Evolutionary conservation across 1,140 invertebrate genomes (phyloP), one percentile per base, ranked within the genome.

Genomic region (Orchestia grillus): DNA sequence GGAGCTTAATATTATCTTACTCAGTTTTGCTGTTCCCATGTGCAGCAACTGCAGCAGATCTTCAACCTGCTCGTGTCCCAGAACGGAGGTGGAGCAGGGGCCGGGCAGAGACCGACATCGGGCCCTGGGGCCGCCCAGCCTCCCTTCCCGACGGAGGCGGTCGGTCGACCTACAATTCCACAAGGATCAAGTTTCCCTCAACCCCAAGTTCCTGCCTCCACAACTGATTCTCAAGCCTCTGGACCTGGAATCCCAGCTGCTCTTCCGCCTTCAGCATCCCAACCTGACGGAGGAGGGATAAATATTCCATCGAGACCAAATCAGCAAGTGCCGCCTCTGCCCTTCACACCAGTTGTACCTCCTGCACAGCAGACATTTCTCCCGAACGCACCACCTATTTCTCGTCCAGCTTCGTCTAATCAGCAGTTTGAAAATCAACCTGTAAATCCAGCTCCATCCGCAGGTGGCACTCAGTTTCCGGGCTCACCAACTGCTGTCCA

Each of bases 21-120:
- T 77, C 28, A 77, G 62, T 19, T 28, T 36, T 15, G 62, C 62
- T 77, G 11, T 23, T 77, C 36, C 62, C 62, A 77, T 77, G 62
- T 91, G 41, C 88, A 91, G 88, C 88, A 91, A 91, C 88, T 91
- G 88, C 41, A 42, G 44, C 41, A 91, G 44, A 91, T 91, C 88
- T 91, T 91, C 88, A 11, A 91, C 6, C 88, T 43, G 6, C 41
- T 91, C 3, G 88, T 36, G 41, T 19, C 88, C 44, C 88, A 91
- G 36, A 8, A 43, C 44, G 88, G 88, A 23, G 88, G 41, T 36
- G 62, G 62, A 77, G 62, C 62, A 36, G 28, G 15, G 15, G 62
- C 28, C 36, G 62, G 62, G 36, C 62, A 77, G 28, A 28, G 62
- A 77, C 62, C 36, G 28, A 8, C 36, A 23, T 28, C 62, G 62